Percentiles rank a stretch among this genome's conserved stretches.
These are phyloP conservation scores for Caenorhabditis tropicalis DNA, from an alignment of 1,140 invertebrate genomes.

Conservation along the genomic window DNA sequence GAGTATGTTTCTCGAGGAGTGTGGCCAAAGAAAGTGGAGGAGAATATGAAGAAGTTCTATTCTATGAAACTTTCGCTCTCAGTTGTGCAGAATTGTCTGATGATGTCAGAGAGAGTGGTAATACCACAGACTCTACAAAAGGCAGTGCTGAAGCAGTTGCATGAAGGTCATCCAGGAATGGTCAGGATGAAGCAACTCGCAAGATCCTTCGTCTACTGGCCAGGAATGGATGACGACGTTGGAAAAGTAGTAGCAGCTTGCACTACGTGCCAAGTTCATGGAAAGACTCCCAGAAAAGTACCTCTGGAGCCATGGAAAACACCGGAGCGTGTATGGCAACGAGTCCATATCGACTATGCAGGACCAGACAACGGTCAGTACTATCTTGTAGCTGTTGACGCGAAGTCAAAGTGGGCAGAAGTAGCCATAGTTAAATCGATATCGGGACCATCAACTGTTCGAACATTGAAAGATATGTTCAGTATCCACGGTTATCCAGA, in stretches of 20 bases:
- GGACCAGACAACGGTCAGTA: not conserved
- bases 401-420: constrained; percentile 5
- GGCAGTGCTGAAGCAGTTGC: constrained; percentile 70
- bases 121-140: constrained; percentile 63
- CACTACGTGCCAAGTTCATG: not conserved
- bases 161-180: constrained; percentile 73
- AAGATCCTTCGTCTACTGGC: constrained; percentile 73
- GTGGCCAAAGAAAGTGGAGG: not conserved
- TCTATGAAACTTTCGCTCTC: constrained; percentile 1
- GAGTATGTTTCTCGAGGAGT: not conserved
- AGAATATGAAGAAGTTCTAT: not conserved
- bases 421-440: not conserved
- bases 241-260: not conserved
- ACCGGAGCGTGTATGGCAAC: not conserved
- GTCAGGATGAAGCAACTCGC: constrained; percentile 73
- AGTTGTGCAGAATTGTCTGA: constrained; percentile 52
- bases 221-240: constrained; percentile 62
- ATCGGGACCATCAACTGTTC: not conserved
- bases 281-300: not conserved
- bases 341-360: constrained; percentile 33
- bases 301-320: not conserved
- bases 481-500: not conserved
- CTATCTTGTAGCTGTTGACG: not conserved
- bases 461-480: not conserved
- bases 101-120: constrained; percentile 69